phyloP scores from a whole-genome alignment of 2,113 vertebrate species.

The Bufo bufo region DNA sequence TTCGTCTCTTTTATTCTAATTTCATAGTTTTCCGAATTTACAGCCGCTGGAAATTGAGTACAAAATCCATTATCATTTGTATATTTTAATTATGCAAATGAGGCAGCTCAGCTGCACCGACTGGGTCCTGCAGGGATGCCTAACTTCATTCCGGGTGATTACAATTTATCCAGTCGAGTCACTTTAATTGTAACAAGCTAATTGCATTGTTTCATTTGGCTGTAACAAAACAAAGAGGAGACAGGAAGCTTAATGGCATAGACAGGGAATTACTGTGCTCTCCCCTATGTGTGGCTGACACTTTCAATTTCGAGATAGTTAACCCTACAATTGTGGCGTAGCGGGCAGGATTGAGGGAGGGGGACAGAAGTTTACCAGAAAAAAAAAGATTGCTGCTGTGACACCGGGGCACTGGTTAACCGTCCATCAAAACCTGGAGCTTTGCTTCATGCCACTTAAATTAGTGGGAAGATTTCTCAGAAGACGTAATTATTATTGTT shows the following conservation, averaged over 20 bases:
- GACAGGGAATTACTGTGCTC: conserved; percentile 29
- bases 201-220: conserved; percentile 99
- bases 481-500: conserved; percentile 15
- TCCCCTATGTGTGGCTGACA: conserved; percentile 32
- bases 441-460: background rate
- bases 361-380: background rate
- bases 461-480: conserved; percentile 17
- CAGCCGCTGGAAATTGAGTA: conserved; percentile 99
- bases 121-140: conserved; percentile 97
- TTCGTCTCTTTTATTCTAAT: conserved; percentile 95
- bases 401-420: background rate
- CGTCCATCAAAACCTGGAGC: background rate
- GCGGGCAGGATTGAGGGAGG: conserved; percentile 1
- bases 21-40: conserved; percentile 98
- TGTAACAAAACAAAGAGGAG: conserved; percentile 97
- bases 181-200: conserved; percentile 99
- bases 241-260: conserved; percentile 79
- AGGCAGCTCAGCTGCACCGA: conserved; percentile 97
- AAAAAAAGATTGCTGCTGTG: background rate
- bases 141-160: conserved; percentile 99
- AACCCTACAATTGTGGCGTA: conserved; percentile 36
- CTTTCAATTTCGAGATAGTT: background rate
- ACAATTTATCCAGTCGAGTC: conserved; percentile 99
- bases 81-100: conserved; percentile 99
- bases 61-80: conserved; percentile 99